Conservation (phyloP, 2,113 vertebrate genomes). For the Ceuthmochares aereus region DNA sequence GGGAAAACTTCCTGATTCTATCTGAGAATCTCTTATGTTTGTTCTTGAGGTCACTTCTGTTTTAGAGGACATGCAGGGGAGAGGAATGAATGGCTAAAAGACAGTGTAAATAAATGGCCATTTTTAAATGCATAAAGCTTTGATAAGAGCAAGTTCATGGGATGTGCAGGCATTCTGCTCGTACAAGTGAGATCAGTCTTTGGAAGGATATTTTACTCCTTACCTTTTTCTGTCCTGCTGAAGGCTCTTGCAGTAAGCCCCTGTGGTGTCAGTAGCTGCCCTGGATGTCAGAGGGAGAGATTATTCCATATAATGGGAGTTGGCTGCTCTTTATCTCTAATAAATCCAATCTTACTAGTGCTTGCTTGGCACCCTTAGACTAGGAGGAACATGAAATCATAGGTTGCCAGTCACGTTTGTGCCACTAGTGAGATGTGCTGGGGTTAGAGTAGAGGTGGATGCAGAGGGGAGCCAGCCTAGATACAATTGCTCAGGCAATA, state of each 20-base stretch:
- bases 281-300: not conserved
- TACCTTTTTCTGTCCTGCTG: not conserved
- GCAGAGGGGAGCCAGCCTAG: not conserved
- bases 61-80: not conserved
- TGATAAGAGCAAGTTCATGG: not conserved
- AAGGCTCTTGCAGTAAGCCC: not conserved
- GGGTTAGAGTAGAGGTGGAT: not conserved
- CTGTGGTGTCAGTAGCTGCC: not conserved
- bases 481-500: fast-evolving
- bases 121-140: not conserved
- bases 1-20: not conserved
- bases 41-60: not conserved
- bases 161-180: not conserved
- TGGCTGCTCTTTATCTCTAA: not conserved
- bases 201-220: not conserved
- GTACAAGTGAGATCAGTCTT: not conserved
- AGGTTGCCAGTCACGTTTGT: not conserved
- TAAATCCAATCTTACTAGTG: not conserved
- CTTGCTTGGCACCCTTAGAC: not conserved
- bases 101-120: not conserved
- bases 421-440: not conserved
- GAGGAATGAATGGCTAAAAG: not conserved
- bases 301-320: fast-evolving
- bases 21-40: not conserved
- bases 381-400: not conserved